phyloP scores from a whole-genome alignment of 2,888 invertebrate genomes.

The Erebia aethiops region DNA sequence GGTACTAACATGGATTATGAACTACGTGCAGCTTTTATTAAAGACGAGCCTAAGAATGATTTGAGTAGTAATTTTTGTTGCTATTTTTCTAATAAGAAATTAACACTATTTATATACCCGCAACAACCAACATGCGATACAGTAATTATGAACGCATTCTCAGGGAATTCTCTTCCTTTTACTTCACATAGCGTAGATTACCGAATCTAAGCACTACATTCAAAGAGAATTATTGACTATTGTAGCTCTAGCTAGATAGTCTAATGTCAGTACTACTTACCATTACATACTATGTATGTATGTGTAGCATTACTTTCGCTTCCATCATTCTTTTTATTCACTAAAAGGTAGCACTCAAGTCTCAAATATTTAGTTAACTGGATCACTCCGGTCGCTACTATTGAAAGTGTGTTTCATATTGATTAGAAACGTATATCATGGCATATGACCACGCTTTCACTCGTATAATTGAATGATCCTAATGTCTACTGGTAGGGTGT shows the following conservation, averaged over 20 bases:
- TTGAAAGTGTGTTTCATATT: slow-evolving; percentile 11
- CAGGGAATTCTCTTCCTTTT: neutral
- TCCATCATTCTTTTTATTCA: neutral
- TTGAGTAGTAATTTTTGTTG: too few relatives aligned
- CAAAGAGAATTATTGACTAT: too few relatives aligned
- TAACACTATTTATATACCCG: too few relatives aligned
- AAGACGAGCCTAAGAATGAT: too few relatives aligned
- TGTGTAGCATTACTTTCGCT: slow-evolving; percentile 5
- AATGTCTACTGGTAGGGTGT: slow-evolving; percentile 2
- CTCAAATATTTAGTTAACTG: neutral
- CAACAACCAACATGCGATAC: too few relatives aligned
- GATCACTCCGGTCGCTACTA: slow-evolving; percentile 1
- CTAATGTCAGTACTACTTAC: too few relatives aligned
- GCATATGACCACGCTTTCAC: slow-evolving; percentile 9
- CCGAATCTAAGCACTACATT: neutral
- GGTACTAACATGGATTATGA: too few relatives aligned
- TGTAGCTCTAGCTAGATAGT: too few relatives aligned
- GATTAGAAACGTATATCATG: slow-evolving; percentile 4
- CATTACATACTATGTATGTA: too few relatives aligned
- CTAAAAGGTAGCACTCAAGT: neutral
- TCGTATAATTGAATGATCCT: slow-evolving; percentile 10
- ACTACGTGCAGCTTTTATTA: too few relatives aligned
- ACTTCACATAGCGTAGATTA: neutral
- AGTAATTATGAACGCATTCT: neutral
- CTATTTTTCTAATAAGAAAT: too few relatives aligned